Base-by-base conservation (phyloP, 2,113 vertebrate species). In the Nothobranchius kuhntae region DNA sequence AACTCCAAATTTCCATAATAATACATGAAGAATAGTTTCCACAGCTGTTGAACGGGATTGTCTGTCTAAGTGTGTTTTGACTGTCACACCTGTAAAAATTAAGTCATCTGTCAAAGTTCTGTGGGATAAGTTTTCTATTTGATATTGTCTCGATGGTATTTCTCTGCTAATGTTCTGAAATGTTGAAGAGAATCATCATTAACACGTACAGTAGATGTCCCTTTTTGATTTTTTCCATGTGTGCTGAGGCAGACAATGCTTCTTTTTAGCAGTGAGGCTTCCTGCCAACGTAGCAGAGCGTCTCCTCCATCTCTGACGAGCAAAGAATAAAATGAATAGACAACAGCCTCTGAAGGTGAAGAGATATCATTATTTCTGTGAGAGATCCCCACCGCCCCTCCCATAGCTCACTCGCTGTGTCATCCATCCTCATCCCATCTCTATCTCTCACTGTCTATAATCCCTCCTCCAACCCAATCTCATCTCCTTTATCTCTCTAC, bases 401-500 rank as follows among this genome's bases (percentile, higher is more conserved):
- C 17, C 50, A 35, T 26, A 13, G 24, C 59, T 62, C 58, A 6
- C 71, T 72, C 53, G 14, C 78, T 58, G 47, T 76, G 68, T 69
- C 69, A 74, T 85, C 80, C 47, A 1, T 79, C 70, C 67, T 83
- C 82, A 51, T 77, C 66, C 73, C 45, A 35, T 56, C 71, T 84
- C 68, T 21, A 24, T 47, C 66, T 80, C 66, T 65, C 74, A 65
- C 67, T 9, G n/a, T 71, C 69, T 84, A 14, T 70, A 72, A 76
- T 78, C 82, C 77, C 65, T 7, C 60, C 53, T 64, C 64, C 77
- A 30, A 30, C 30, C 48, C 67, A 51, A 76, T 87, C 78, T 76
- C 68, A 78, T 85, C 73, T 87, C 68, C 81, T 75, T 83, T 76
- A 83, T 85, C 76, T 72, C 73, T 65, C 61, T 9, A 24, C 61